Evolutionary conservation across 2,113 vertebrate species (phyloP).

Genomic region (Crocuta crocuta): DNA sequence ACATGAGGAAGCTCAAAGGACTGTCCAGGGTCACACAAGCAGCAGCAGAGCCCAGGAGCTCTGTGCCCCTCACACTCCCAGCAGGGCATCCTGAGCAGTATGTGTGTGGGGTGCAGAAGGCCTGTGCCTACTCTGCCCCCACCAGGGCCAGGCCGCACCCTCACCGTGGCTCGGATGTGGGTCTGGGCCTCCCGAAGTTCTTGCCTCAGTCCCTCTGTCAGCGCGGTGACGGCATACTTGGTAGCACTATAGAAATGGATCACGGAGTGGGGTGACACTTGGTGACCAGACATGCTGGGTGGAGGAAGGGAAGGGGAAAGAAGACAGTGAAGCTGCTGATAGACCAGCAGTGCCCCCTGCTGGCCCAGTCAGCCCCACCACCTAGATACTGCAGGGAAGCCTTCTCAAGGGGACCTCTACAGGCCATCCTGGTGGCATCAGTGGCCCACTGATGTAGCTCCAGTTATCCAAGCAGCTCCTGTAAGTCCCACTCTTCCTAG

Average conservation of each 20-base stretch:
- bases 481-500: not conserved
- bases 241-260: constrained; percentile 96
- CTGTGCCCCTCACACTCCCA: not conserved
- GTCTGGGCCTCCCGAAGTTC: constrained; percentile 95
- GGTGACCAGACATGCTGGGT: constrained; percentile 94
- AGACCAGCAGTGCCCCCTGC: not conserved
- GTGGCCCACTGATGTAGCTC: not conserved
- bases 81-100: not conserved
- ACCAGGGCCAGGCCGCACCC: constrained; percentile 63
- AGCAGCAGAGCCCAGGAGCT: not conserved
- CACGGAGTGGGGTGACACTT: constrained; percentile 88
- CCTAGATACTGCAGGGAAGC: not conserved
- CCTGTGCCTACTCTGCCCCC: constrained; percentile 20
- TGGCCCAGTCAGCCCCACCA: not conserved
- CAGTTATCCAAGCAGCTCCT: not conserved
- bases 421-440: not conserved
- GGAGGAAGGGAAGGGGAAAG: constrained; percentile 61
- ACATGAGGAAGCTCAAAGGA: not conserved
- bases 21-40: not conserved
- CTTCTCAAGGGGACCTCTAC: not conserved
- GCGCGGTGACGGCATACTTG: constrained; percentile 95
- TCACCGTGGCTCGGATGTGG: constrained; percentile 96
- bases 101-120: not conserved
- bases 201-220: constrained; percentile 96
- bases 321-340: not conserved